Evolutionary conservation across 2,888 invertebrate species (phyloP), one percentile per base, ranked within the genome.

Genomic region (Tupiocoris notatus): DNA sequence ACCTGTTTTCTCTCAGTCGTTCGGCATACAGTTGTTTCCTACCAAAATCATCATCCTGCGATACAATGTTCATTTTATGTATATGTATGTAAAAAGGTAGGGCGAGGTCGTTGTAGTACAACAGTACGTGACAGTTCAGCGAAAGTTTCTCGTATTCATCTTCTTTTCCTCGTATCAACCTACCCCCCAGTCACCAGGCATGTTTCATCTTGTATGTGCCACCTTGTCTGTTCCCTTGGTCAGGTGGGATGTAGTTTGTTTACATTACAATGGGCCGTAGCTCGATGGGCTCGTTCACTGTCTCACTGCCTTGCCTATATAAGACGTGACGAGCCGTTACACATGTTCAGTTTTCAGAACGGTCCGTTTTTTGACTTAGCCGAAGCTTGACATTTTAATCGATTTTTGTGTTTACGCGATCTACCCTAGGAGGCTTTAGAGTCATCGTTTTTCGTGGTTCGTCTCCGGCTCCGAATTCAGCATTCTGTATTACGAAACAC

Each of bases 231-330:
- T 12, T 54, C 17, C 59, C 2, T 63, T 20, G 24, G 66, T 23
- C 56, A 75, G 68, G 75, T 70, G 70, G 70, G 77, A 58, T 23
- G 65, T 59, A 57, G 63, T 58, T 63, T 75, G 75, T 77, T 77
- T 78, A 77, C 78, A 77, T 77, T 75, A 77, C 77, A 77, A 77
- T 75, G 70, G 75, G 39, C 64, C 24, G 22, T 39, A 17, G 17
- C n/a, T n/a, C n/a, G n/a, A n/a, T 39, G 39, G 39, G 39, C 39
- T 39, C 39, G 39, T 39, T 12, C 39, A 7, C 39, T 12, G 39
- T 39, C 54, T 24, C 54, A 22, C 73, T 22, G 59, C 57, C 54
- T 71, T 58, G 57, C 59, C 70, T 65, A 66, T 77, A 77, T 73
- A 77, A 73, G 73, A 73, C 58, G 18, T 24, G 22, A 21, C 54